Percentiles rank a stretch among this genome's conserved stretches.
Conservation (phyloP, 2,113 vertebrate genomes). For the Platysteira castanea region DNA sequence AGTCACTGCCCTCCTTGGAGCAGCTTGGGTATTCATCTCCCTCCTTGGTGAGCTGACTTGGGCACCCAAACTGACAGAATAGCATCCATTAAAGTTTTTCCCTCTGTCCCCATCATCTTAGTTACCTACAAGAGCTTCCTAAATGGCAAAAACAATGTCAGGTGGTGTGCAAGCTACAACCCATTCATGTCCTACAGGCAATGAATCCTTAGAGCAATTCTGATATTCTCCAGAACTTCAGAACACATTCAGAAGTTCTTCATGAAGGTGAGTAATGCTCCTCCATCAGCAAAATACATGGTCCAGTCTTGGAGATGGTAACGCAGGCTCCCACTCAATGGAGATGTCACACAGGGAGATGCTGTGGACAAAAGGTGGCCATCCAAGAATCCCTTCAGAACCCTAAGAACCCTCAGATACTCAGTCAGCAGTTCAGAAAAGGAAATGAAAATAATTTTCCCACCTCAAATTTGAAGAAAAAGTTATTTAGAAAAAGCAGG, state of each 20-base stretch:
- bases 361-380: neutral
- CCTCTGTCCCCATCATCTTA: neutral
- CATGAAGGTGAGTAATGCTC: neutral
- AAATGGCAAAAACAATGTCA: accelerated
- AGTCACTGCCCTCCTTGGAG: neutral
- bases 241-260: neutral
- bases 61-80: neutral
- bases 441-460: accelerated
- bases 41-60: neutral
- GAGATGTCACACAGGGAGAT: neutral
- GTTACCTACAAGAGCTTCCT: neutral
- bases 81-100: neutral
- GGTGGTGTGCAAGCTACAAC: neutral
- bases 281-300: neutral
- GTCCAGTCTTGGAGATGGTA: neutral
- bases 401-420: too few relatives aligned
- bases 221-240: neutral
- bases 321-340: neutral
- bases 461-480: neutral
- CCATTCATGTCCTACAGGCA: neutral
- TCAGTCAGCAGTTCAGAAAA: neutral
- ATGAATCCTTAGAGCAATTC: neutral
- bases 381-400: neutral
- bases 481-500: neutral
- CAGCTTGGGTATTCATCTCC: neutral